Conservation (phyloP, 2,888 invertebrate species). For the Hirtodrosophila confusa region DNA sequence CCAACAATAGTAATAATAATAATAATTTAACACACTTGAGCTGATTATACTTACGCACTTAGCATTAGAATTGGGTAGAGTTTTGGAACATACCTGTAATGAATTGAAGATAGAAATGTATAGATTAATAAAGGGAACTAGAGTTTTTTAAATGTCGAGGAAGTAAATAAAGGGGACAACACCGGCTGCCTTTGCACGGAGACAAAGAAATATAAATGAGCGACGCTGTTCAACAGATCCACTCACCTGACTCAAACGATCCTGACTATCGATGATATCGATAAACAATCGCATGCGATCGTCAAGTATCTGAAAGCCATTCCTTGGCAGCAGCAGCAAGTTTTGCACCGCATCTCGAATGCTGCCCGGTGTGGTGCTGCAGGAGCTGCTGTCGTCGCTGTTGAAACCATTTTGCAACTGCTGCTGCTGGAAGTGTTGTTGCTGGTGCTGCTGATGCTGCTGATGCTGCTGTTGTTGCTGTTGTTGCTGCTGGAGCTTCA, state of each 20-base stretch:
- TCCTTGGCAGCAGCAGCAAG: conserved; percentile 88
- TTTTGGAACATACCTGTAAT: conserved; percentile 55
- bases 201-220: too few species aligned
- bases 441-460: conserved; percentile 63
- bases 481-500: conserved; percentile 79
- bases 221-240: too few species aligned
- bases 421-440: conserved; percentile 76
- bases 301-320: conserved; percentile 90
- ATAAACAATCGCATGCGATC: conserved; percentile 91
- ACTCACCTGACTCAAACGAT: conserved; percentile 91
- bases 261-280: conserved; percentile 92
- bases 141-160: not conserved
- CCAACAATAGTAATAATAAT: too few species aligned
- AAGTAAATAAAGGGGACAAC: not conserved
- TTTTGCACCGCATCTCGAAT: conserved; percentile 89
- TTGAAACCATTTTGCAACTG: conserved; percentile 64
- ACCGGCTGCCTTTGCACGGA: conserved; percentile 42
- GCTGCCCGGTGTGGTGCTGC: conserved; percentile 86
- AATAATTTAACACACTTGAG: too few species aligned
- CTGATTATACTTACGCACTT: conserved; percentile 40
- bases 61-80: too few species aligned
- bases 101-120: not conserved
- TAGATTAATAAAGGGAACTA: too few species aligned
- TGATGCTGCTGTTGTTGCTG: conserved; percentile 62
- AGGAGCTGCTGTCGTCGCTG: conserved; percentile 82